Evolutionary conservation across 2,113 vertebrate genomes (phyloP), one percentile per base, ranked within the genome.

Genomic region (Neodontobutis hainanensis): DNA sequence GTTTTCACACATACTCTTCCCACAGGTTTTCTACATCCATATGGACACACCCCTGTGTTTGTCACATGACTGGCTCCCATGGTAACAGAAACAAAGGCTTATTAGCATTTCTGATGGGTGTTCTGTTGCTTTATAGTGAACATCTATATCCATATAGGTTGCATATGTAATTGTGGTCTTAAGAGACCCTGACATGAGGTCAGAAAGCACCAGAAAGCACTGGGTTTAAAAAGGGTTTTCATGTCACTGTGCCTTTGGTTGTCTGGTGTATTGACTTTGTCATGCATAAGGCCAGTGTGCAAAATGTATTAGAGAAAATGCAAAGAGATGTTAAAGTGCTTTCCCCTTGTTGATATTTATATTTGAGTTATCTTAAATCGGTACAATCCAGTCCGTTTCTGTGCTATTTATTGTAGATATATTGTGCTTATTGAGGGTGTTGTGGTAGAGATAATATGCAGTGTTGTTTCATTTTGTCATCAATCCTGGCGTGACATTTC

Each of bases 1-100:
- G 64, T 46, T 60, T 61, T 51, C 34, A 58, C 57, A 52, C 57
- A 42, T 44, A 46, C 7, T 15, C 35, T 4, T 68, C 65, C 67
- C 48, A 66, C 70, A 78, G 70, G 70, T 81, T 75, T 69, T 87
- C 65, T 70, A 67, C 60, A 77, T 71, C 51, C 36, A 36, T 44
- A 64, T 78, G 14, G 80, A 80, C 70, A 80, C 75, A 65, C 75
- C 72, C 75, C 47, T 64, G 46, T 69, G 77, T 77, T 27, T 56
- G 58, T 84, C 84, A 89, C 83, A 85, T 68, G 75, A 78, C 68
- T 6, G 48, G 65, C 80, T 87, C 60, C 77, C 69, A 85, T 84
- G 73, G 84, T 65, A 84, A 87, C 84, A 60, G 52, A 68, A 61
- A 71, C 68, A 78, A 77, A 73, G 70, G 45, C 56, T 42, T 59